Evolutionary conservation across 2,888 invertebrate species (phyloP).

Genomic region (Eustalomyia histrio): DNA sequence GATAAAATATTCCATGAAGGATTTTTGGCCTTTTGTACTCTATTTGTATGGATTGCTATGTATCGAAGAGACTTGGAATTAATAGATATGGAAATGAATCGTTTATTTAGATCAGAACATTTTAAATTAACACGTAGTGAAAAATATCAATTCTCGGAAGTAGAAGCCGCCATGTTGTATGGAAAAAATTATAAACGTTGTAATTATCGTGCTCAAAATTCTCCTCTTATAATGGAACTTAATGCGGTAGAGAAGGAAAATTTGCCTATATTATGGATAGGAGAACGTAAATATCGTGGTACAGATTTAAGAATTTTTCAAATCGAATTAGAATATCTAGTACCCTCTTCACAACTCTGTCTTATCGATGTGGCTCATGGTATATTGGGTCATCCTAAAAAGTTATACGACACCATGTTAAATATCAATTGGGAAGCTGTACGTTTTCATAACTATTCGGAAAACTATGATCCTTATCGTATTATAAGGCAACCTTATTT

Average conservation of each 20-base stretch:
- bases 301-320: conserved; percentile 73
- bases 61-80: conserved; percentile 74
- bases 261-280: conserved; percentile 77
- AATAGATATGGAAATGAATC: conserved; percentile 76
- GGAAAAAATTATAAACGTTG: conserved; percentile 73
- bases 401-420: conserved; percentile 74
- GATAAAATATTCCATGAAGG: conserved; percentile 75
- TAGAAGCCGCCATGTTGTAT: conserved; percentile 74
- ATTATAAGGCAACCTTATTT: conserved; percentile 73
- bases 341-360: conserved; percentile 74
- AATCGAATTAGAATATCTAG: conserved; percentile 76
- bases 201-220: conserved; percentile 75
- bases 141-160: conserved; percentile 68
- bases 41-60: conserved; percentile 77
- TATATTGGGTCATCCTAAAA: conserved; percentile 76
- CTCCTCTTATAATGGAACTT: conserved; percentile 77
- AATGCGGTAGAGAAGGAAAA: conserved; percentile 70
- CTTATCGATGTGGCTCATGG: conserved; percentile 76
- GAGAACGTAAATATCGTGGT: conserved; percentile 77
- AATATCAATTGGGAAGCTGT: conserved; percentile 72
- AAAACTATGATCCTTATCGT: conserved; percentile 75
- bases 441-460: conserved; percentile 71
- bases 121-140: conserved; percentile 71
- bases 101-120: conserved; percentile 77
- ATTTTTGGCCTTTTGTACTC: conserved; percentile 74